These are phyloP conservation scores for Cataglyphis altisquamis DNA, from an alignment of 2,888 invertebrate species.

Conservation along the genomic window DNA sequence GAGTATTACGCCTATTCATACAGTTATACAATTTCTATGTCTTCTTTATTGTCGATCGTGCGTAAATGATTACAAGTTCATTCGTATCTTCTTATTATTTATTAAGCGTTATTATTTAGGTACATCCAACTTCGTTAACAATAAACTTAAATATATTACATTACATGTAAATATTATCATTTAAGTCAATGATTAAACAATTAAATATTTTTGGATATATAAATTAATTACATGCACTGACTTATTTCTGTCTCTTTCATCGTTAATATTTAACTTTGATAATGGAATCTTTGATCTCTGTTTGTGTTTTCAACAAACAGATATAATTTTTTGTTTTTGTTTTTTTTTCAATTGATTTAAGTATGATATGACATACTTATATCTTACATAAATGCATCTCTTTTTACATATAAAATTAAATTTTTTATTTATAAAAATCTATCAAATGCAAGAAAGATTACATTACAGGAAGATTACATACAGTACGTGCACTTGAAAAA, in stretches of 20 bases:
- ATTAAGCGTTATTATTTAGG: background rate
- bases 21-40: conserved; percentile 8
- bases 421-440: conserved; percentile 11
- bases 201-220: conserved; percentile 9
- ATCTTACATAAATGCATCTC: conserved; percentile 14
- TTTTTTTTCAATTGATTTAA: background rate
- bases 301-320: background rate
- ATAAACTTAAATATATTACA: conserved; percentile 12
- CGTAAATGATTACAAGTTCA: conserved; percentile 5
- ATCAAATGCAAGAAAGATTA: background rate
- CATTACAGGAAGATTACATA: no score
- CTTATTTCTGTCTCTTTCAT: background rate
- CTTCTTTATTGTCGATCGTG: conserved; percentile 45
- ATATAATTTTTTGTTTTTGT: background rate
- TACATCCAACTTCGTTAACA: background rate
- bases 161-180: background rate
- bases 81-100: background rate
- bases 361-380: background rate
- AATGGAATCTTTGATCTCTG: conserved; percentile 2
- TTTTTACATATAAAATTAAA: conserved; percentile 1
- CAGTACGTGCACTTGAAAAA: background rate
- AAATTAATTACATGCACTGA: conserved; percentile 1
- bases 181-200: background rate
- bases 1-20: conserved; percentile 21
- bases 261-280: conserved; percentile 29